Evolutionary conservation across 2,888 invertebrate species (phyloP), one percentile per base, ranked within the genome.

Genomic region (Drosophila borealis): DNA sequence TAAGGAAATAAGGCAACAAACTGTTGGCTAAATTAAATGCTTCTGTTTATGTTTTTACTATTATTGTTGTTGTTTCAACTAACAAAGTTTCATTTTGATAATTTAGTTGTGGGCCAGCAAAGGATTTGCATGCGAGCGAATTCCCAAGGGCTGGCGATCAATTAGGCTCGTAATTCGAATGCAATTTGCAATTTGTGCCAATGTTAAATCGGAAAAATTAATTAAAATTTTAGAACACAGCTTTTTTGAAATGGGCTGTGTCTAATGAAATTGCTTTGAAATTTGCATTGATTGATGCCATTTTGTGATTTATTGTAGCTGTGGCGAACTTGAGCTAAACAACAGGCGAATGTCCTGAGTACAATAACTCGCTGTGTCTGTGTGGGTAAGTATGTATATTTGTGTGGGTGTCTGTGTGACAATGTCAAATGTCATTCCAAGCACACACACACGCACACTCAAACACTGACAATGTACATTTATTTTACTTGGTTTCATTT

Each of bases 201-300:
- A 21, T 29, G 36, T 67, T 48, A 55, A 77, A 72, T 59, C 37
- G 48, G 36, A 48, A 36, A 61, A 68, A 73, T 75, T 60, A 68
- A 75, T 75, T 75, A 60, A 78, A 78, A 49, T 46, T 56, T 46
- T 39, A 19, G 8, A 45, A 36, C 33, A 57, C 25, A 25, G 37
- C 29, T 73, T 46, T 29, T n/a, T 29, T n/a, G 4, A 9, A 29
- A 10, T 14, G 21, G 29, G 14, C 17, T 56, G 19, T 14, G 29
- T 49, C 63, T 64, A 68, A 63, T 68, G 49, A 74, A 74, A 80
- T 80, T 78, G 75, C 51, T 50, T 48, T 44, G 54, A 54, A 75
- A 73, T 88, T 86, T 88, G 80, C 86, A 85, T 83, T 88, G 83
- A 84, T 88, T 88, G 86, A 84, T 83, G 80, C 55, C 59, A 50